Evolutionary conservation across 2,888 invertebrate genomes (phyloP).

Genomic region (Callyntrura guangdongensis): DNA sequence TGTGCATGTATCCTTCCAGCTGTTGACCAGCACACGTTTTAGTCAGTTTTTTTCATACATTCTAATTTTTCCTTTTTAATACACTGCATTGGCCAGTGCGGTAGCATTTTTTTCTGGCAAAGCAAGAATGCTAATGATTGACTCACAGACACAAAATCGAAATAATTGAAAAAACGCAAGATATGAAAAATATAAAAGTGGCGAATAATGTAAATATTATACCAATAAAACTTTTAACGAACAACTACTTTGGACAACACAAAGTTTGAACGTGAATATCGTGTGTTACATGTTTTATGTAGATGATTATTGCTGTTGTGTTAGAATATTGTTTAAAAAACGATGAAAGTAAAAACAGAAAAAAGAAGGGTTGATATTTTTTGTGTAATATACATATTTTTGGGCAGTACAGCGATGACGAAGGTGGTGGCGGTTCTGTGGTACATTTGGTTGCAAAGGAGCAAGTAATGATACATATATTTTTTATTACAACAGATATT

Average conservation of each 20-base stretch:
- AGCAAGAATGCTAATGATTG: conserved; percentile 5
- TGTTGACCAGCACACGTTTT: not conserved
- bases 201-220: not conserved
- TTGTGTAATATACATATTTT: conserved; percentile 44
- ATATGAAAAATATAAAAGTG: not conserved
- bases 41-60: not conserved
- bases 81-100: not conserved
- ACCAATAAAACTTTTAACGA: conserved; percentile 72
- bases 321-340: conserved; percentile 45
- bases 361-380: conserved; percentile 67
- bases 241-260: conserved; percentile 55
- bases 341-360: conserved; percentile 53
- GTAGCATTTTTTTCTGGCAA: not conserved
- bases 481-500: conserved; percentile 16
- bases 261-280: conserved; percentile 45
- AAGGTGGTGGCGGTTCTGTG: not conserved
- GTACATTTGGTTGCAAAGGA: not conserved
- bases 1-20: not conserved
- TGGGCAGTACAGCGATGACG: conserved; percentile 41
- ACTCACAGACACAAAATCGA: not conserved
- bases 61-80: not conserved
- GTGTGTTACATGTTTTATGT: conserved; percentile 54
- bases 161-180: conserved; percentile 16
- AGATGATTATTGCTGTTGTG: conserved; percentile 45
- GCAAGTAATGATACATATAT: conserved; percentile 20